Base-by-base conservation (phyloP, 2,888 invertebrate genomes). In the Rhingia rostrata region DNA sequence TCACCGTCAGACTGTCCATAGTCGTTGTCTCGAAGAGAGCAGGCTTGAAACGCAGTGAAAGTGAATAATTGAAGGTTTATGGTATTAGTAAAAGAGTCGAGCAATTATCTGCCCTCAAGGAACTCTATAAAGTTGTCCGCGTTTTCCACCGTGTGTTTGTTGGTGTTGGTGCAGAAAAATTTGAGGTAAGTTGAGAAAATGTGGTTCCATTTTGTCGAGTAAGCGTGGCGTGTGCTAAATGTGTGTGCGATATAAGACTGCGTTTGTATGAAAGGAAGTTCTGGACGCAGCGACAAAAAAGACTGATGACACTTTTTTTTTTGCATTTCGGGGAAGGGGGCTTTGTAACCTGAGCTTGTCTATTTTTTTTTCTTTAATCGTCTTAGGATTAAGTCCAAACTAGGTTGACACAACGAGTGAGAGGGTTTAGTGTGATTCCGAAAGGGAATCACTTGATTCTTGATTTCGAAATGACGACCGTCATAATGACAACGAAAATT, bases 401-500 rank as follows among this genome's bases (percentile, higher is more conserved):
- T 82, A 56, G 82, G 82, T 72, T 78, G 64, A 35, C 35, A 47
- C 12, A 37, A 22, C 6, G 12, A 4, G 4, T 45, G n/a, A 10
- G 10, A 72, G 39, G 45, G 41, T 33, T 12, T 45, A 51, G 7
- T 58, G 60, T 58, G 37, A 70, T 37, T 49, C 3, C 14, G 22
- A 22, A 41, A 9, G 51, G 10, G 32, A 53, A 54, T 70, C 69
- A 41, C 47, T 53, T 10, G 14, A 35, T 53, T 45, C 9, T 22
- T 30, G 4, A 43, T 79, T 79, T 74, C 80, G 53, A 84, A 84
- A 84, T 64, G 30, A 78, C 37, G 32, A 32, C 33, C 49, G 60
- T 72, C 51, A 60, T 37, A 56, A 37, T 84, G 84, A 80, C 80
- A 84, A 74, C 75, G 84, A 84, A 84, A 84, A 58, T 73, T 61